Conservation (phyloP, 2,797 vertebrate genomes). For the Falco novaeseelandiae region DNA sequence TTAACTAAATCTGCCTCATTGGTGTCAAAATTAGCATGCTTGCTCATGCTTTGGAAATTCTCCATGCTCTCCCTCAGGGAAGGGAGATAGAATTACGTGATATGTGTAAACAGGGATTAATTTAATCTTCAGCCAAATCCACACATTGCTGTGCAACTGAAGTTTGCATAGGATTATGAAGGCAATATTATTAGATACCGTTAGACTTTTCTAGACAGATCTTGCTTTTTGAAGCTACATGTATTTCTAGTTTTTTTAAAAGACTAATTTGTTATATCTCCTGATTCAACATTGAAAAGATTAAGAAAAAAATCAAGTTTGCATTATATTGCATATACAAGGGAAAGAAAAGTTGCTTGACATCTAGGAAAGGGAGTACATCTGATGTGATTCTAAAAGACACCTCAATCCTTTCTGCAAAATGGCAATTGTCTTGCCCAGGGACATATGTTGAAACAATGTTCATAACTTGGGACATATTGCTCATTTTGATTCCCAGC, state of each 20-base stretch:
- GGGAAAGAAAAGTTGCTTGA: background rate
- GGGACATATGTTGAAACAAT: background rate
- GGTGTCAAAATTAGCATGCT: conserved; percentile 70
- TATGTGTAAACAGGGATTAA: conserved; percentile 72
- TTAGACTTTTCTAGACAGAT: background rate
- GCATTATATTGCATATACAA: background rate
- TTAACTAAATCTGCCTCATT: conserved; percentile 29
- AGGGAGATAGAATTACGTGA: conserved; percentile 62
- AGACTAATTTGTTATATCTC: conserved; percentile 14
- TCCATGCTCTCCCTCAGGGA: conserved; percentile 17
- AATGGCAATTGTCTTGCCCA: background rate
- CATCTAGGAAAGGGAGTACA: background rate
- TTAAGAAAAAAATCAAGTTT: conserved; percentile 5
- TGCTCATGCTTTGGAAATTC: conserved; percentile 59
- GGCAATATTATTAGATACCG: conserved; percentile 31
- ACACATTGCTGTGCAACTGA: conserved; percentile 42
- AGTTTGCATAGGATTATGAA: conserved; percentile 69
- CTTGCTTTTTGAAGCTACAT: conserved; percentile 36
- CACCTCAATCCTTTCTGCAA: background rate
- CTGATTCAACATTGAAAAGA: conserved; percentile 24
- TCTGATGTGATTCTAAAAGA: conserved; percentile 32
- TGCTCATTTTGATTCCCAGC: background rate
- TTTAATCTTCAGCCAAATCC: conserved; percentile 69
- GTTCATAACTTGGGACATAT: background rate
- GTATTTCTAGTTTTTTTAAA: background rate